Evolutionary conservation across 2,888 invertebrate genomes (phyloP).

Genomic region (Parnassius apollo): DNA sequence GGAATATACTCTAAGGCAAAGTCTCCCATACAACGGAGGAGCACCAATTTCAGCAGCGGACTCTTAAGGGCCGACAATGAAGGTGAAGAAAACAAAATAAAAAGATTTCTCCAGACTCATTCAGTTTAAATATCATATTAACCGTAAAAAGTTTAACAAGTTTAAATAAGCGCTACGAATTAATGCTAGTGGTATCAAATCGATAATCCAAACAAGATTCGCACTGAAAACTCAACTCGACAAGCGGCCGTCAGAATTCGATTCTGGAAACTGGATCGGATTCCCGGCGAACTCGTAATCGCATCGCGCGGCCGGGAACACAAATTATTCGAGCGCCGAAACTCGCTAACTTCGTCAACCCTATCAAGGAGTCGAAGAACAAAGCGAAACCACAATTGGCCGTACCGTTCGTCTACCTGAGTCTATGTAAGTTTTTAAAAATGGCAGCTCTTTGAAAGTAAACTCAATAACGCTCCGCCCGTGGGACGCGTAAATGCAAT

Average conservation of each 20-base stretch:
- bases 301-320: slow-evolving; percentile 72
- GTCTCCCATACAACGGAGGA: no score
- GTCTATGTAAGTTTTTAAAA: slow-evolving; percentile 75
- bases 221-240: slow-evolving; percentile 43
- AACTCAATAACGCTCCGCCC: slow-evolving; percentile 74
- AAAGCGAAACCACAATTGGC: slow-evolving; percentile 78
- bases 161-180: not conserved
- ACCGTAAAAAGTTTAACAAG: not conserved
- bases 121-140: no score
- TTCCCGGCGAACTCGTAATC: slow-evolving; percentile 71
- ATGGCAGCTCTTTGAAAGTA: slow-evolving; percentile 75
- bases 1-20: no score
- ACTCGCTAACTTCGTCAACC: slow-evolving; percentile 77
- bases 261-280: slow-evolving; percentile 66
- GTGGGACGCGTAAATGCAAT: slow-evolving; percentile 79
- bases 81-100: no score
- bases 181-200: not conserved
- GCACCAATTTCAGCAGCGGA: no score
- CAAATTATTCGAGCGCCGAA: slow-evolving; percentile 75
- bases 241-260: slow-evolving; percentile 60
- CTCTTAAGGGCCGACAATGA: no score
- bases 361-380: slow-evolving; percentile 74
- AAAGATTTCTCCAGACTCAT: no score
- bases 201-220: slow-evolving; percentile 52
- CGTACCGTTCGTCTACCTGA: slow-evolving; percentile 61